A percentile compares a stretch with the other conserved stretches of the same genome.
Conservation (phyloP, 1,140 invertebrate species). For the Penaeus chinensis region DNA sequence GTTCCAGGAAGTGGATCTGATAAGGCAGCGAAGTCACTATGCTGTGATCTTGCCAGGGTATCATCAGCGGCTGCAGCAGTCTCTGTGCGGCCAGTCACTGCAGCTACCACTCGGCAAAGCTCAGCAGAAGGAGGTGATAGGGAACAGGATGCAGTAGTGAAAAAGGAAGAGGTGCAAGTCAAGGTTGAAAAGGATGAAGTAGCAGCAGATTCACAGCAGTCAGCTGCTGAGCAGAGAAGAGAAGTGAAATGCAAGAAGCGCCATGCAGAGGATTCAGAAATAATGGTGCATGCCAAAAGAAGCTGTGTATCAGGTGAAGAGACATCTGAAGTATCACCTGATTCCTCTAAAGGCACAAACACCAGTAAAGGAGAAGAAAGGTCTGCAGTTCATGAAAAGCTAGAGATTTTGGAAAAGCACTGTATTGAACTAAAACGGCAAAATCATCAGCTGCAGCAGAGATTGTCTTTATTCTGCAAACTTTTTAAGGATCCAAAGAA, state of each 20-base stretch:
- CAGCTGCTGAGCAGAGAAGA: no score
- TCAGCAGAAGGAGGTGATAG: background rate
- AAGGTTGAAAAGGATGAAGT: no score
- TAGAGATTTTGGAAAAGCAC: background rate
- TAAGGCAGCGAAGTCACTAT: background rate
- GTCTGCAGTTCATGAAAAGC: no score
- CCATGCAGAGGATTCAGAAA: no score
- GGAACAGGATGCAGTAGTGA: background rate
- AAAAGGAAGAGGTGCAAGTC: background rate
- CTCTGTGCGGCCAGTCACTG: background rate
- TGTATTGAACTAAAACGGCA: background rate
- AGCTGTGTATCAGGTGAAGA: no score
- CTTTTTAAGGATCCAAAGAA: slow-evolving; percentile 20
- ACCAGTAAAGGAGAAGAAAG: background rate
- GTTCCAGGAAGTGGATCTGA: slow-evolving; percentile 26
- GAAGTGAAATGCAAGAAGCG: no score
- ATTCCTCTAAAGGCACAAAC: no score
- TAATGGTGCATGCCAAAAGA: no score
- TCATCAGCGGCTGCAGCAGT: background rate
- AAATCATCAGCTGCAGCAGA: background rate
- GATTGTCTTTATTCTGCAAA: slow-evolving; percentile 12
- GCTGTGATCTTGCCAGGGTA: background rate
- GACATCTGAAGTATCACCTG: no score
- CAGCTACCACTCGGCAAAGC: background rate
- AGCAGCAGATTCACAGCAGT: no score